These are phyloP conservation scores for Corythaixoides concolor DNA, from an alignment of 2,113 vertebrate genomes.

Conservation along the genomic window DNA sequence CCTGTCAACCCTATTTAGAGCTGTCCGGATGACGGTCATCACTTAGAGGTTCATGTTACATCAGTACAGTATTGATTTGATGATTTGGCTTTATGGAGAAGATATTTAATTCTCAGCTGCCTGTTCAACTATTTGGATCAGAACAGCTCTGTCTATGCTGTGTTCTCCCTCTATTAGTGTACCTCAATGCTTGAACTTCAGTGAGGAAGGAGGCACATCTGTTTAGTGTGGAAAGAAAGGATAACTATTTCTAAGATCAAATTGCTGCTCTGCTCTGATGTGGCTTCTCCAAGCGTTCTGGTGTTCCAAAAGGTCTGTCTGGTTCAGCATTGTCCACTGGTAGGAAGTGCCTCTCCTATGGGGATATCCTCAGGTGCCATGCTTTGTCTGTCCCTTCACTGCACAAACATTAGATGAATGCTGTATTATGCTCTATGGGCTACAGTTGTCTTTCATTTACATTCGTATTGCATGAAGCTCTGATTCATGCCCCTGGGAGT, in stretches of 20 bases:
- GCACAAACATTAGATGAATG: no score
- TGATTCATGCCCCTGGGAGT: neutral
- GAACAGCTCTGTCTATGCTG: neutral
- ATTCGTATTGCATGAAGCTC: neutral
- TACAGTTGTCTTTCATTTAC: neutral
- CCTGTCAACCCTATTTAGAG: accelerated
- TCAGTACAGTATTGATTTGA: neutral
- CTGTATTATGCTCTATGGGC: neutral
- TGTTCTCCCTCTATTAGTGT: neutral
- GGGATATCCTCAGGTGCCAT: neutral
- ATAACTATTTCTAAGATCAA: neutral
- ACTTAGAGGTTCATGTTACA: no score
- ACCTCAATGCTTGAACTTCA: neutral
- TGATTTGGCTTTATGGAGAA: neutral
- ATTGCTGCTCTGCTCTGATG: neutral
- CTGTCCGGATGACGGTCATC: neutral
- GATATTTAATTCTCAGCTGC: neutral
- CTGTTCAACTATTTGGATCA: neutral
- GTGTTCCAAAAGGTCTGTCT: neutral
- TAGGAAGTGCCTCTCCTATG: neutral
- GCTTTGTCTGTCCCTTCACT: neutral
- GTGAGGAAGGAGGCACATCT: neutral
- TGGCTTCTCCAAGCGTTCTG: neutral
- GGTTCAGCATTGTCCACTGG: neutral
- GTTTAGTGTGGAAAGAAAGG: neutral